Evolutionary conservation across 1,140 invertebrate species (phyloP).

Genomic region (Aradophagus sp.): DNA sequence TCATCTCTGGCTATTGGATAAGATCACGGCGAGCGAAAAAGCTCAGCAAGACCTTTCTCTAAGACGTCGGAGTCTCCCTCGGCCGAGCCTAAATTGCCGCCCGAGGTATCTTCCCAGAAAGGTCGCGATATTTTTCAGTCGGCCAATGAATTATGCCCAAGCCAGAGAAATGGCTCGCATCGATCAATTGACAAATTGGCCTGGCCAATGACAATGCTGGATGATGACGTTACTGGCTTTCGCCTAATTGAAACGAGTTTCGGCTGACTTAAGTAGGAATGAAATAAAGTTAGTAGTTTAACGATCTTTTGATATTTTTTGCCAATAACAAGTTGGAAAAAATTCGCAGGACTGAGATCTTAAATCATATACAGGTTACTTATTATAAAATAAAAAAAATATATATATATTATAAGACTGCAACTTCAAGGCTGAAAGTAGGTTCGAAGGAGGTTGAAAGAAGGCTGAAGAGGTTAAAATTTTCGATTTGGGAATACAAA

Average conservation of each 20-base stretch:
- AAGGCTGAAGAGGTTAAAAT: too few species aligned
- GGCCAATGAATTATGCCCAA: conserved; percentile 25
- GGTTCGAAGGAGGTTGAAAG: too few species aligned
- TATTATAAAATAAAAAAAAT: too few species aligned
- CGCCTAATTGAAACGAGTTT: background rate
- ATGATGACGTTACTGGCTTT: conserved; percentile 2
- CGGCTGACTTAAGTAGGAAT: background rate
- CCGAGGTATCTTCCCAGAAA: conserved; percentile 33
- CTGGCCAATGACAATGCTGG: conserved; percentile 1
- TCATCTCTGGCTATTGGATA: conserved; percentile 11
- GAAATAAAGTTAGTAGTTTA: too few species aligned
- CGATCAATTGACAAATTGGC: conserved; percentile 33
- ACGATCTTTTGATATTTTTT: too few species aligned
- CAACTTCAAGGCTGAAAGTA: too few species aligned
- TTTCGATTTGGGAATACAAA: too few species aligned
- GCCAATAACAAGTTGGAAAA: too few species aligned
- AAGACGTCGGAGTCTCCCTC: conserved; percentile 5
- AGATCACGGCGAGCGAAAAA: conserved; percentile 26
- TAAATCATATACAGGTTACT: too few species aligned
- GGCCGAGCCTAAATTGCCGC: conserved; percentile 20
- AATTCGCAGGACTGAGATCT: too few species aligned
- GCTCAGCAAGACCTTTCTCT: conserved; percentile 11
- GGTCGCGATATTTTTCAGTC: conserved; percentile 34
- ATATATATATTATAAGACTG: too few species aligned
- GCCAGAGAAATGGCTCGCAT: conserved; percentile 12